Evolutionary conservation across 2,888 invertebrate genomes (phyloP), one percentile per base, ranked within the genome.

Genomic region (Diarsia mendica): DNA sequence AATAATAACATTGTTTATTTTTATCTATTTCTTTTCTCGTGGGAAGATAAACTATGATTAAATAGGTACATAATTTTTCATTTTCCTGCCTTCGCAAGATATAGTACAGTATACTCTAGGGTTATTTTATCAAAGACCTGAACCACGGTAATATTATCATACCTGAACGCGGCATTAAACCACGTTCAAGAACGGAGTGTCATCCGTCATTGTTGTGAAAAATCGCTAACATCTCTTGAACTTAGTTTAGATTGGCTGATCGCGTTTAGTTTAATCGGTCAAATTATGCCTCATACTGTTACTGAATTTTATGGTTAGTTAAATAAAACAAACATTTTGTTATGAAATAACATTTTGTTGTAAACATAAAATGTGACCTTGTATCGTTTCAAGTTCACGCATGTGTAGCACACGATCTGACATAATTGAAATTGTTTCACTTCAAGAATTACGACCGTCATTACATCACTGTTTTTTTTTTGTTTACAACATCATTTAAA

Each of bases 391-490:
- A 73, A 80, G 63, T 77, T 65, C 73, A 80, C 73, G 44, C 28
- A n/a, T 49, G 72, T 69, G 70, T 49, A 70, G 49, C 55, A 78
- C 48, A 63, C 53, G 28, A n/a, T 63, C 23, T 64, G 53, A 79
- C 53, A 79, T 77, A 63, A 79, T 70, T 49, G 20, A 18, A 80
- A 64, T 72, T 28, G 33, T 69, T 77, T 67, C 60, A 49, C 68
- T 67, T 63, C 48, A n/a, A 63, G 13, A 76, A 61, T 61, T 18
- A 63, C 61, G 23, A 48, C n/a, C n/a, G 8, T 39, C 44, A 49
- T 79, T 63, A 51, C 18, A 20, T 44, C 0, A 61, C 20, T 51
- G 6, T n/a, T n/a, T n/a, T n/a, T n/a, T n/a, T n/a, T n/a, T n/a
- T n/a, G n/a, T n/a, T n/a, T n/a, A n/a, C n/a, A n/a, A n/a, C n/a